Percentiles rank a stretch among this genome's conserved stretches.
These are phyloP conservation scores for Dryobotodes eremita DNA, from an alignment of 2,888 invertebrate genomes.

Conservation along the genomic window DNA sequence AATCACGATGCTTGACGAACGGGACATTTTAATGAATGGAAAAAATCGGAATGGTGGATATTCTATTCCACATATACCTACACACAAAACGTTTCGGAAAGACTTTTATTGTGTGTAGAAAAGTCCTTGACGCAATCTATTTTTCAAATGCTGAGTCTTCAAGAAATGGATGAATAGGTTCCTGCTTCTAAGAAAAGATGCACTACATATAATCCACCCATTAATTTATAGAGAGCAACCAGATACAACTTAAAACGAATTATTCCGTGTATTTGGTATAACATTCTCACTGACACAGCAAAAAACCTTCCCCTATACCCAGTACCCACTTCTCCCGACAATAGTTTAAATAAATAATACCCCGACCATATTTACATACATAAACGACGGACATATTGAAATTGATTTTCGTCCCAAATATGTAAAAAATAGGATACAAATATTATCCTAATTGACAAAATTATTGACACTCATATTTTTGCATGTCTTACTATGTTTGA, in stretches of 20 bases:
- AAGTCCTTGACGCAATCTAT: too few relatives aligned
- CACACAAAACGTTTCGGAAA: not conserved
- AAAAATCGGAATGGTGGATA: not conserved
- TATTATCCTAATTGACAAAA: not conserved
- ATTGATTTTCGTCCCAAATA: not conserved
- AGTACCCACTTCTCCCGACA: not conserved
- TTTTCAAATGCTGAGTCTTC: not conserved
- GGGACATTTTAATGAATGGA: not conserved
- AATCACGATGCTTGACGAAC: not conserved
- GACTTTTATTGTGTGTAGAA: not conserved
- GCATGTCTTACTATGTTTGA: not conserved
- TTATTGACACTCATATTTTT: too few relatives aligned
- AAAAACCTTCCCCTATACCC: too few relatives aligned
- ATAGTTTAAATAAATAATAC: constrained; percentile 48
- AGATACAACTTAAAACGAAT: not conserved
- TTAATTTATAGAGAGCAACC: not conserved
- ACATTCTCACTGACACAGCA: not conserved
- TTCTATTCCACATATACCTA: not conserved
- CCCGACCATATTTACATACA: constrained; percentile 3
- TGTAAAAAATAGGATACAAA: too few relatives aligned
- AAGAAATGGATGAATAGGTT: not conserved
- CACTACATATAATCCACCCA: too few relatives aligned
- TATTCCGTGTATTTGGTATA: not conserved
- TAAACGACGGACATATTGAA: not conserved
- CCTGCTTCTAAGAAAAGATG: not conserved